Conservation (phyloP, 2,797 vertebrate species). For the Leptodactylus fallax region DNA sequence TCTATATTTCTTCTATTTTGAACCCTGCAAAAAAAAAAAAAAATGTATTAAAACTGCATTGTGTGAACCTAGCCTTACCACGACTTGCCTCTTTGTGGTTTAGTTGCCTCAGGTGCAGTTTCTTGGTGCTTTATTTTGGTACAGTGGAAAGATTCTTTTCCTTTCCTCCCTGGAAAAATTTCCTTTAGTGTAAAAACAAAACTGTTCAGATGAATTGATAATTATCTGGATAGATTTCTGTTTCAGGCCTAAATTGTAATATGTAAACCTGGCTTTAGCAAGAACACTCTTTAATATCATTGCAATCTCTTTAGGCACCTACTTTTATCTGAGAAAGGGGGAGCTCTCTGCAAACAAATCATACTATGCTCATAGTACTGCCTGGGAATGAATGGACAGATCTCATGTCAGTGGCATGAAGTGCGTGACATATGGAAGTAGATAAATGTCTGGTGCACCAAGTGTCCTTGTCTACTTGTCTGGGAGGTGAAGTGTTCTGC, state of each 20-base stretch:
- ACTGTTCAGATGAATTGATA: background rate
- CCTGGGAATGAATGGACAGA: conserved; percentile 5
- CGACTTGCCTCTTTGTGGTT: too few species aligned
- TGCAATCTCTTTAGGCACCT: background rate
- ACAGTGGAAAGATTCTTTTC: background rate
- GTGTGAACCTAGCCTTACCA: too few species aligned
- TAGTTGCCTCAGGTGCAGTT: too few species aligned
- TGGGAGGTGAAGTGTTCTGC: background rate
- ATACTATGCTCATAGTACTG: too few species aligned
- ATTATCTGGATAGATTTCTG: background rate
- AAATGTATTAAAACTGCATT: too few species aligned
- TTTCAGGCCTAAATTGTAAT: background rate
- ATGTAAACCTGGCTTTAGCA: background rate
- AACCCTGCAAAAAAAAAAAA: too few species aligned
- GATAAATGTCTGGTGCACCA: conserved; percentile 25
- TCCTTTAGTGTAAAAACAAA: background rate
- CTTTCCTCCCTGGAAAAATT: background rate
- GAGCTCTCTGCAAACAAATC: conserved; percentile 17
- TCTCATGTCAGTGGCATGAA: conserved; percentile 23
- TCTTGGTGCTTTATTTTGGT: too few species aligned
- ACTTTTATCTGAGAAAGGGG: background rate
- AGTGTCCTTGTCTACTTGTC: conserved; percentile 1
- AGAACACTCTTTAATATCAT: background rate
- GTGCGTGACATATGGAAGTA: conserved; percentile 20
- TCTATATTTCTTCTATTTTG: too few species aligned